These are phyloP conservation scores for Eulemur mongoz DNA, from an alignment of 2,797 vertebrate genomes.

Conservation along the genomic window DNA sequence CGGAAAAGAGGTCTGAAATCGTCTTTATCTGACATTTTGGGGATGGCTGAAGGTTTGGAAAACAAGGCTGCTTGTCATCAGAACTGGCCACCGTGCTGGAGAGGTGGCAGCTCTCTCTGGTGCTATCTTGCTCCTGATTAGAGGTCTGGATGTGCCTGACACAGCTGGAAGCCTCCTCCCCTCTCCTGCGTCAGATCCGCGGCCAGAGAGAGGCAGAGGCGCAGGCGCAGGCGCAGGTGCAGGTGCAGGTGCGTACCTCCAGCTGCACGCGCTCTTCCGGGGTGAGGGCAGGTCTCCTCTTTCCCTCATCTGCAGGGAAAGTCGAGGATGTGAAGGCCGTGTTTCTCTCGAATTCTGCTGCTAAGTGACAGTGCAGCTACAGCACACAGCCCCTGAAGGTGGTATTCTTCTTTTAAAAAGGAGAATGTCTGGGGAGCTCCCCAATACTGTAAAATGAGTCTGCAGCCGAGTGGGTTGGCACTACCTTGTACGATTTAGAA, in stretches of 20 bases:
- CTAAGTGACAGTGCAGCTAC: neutral
- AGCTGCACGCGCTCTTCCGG: rapidly evolving
- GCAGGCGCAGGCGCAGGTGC: too few species aligned
- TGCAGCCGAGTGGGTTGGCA: too few species aligned
- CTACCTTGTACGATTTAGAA: neutral
- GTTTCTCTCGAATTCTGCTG: neutral
- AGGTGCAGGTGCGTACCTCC: neutral
- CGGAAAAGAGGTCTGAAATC: rapidly evolving
- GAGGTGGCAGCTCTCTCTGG: neutral
- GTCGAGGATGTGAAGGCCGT: rapidly evolving
- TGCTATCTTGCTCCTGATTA: neutral
- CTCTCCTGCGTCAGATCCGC: neutral
- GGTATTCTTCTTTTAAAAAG: neutral
- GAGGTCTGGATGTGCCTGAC: neutral
- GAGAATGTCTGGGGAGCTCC: neutral
- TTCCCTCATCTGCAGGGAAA: neutral
- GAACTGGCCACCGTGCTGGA: rapidly evolving
- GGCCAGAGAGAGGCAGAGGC: neutral
- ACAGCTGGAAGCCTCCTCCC: neutral
- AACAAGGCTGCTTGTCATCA: neutral
- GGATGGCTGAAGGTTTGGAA: neutral
- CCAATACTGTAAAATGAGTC: neutral
- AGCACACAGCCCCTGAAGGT: neutral
- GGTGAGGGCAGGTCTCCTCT: neutral
- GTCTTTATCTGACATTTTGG: neutral